Evolutionary conservation across 1,140 invertebrate species (phyloP).

Genomic region (Aleiodes sp.): DNA sequence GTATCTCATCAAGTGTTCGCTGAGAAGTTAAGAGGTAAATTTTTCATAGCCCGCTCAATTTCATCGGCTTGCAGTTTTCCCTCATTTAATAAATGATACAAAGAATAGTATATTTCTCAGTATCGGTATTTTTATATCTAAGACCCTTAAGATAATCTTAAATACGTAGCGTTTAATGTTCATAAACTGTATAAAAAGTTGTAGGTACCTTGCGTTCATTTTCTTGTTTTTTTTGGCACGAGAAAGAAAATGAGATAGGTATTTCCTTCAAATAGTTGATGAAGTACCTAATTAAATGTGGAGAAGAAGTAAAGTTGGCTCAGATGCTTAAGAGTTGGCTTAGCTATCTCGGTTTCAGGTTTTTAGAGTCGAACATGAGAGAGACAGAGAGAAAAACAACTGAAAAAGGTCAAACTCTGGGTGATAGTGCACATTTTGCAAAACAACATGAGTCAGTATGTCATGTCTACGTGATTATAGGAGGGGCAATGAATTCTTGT

Average conservation of each 20-base stretch:
- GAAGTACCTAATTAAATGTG: background rate
- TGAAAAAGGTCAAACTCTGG: no score
- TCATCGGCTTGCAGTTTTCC: no score
- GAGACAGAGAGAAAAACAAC: no score
- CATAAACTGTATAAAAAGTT: background rate
- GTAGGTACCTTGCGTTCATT: background rate
- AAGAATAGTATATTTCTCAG: no score
- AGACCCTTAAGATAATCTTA: background rate
- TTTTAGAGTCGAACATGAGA: background rate
- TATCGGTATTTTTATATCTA: no score
- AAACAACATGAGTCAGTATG: background rate
- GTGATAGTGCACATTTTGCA: no score
- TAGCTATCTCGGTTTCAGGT: background rate
- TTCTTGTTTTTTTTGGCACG: no score
- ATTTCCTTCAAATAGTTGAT: background rate
- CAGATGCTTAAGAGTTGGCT: background rate
- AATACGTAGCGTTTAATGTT: background rate
- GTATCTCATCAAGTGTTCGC: no score
- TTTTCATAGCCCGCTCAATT: no score
- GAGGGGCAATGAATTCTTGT: conserved; percentile 3
- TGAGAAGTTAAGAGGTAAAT: no score
- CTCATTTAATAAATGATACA: no score
- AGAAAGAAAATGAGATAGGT: background rate
- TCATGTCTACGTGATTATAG: background rate
- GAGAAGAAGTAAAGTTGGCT: background rate